These are phyloP conservation scores for Acipenser oxyrinchus DNA, from an alignment of 2,797 vertebrate species.

Conservation along the genomic window DNA sequence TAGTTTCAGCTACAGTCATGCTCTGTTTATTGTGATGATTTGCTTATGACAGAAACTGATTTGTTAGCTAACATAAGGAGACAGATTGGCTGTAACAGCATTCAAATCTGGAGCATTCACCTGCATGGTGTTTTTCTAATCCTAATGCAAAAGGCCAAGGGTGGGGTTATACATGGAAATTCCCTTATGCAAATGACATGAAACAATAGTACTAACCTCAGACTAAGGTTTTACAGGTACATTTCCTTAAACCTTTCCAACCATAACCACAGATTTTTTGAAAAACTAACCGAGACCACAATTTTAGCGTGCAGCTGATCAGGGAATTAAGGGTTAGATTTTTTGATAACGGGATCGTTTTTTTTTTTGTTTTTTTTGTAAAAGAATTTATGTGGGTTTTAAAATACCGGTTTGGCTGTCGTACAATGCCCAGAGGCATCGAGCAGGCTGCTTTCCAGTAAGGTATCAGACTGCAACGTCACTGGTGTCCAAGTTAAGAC, in stretches of 20 bases:
- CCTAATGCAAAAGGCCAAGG: constrained; percentile 63
- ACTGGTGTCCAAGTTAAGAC: no score
- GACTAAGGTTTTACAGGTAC: background rate
- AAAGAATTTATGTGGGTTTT: no score
- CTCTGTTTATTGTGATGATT: constrained; percentile 54
- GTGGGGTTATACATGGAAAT: constrained; percentile 47
- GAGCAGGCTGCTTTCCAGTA: no score
- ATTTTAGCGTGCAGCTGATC: no score
- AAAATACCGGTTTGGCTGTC: no score
- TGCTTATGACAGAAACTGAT: constrained; percentile 60
- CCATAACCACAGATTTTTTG: constrained; percentile 4
- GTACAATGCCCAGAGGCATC: no score
- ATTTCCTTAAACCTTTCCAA: background rate
- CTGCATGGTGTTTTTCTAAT: constrained; percentile 68
- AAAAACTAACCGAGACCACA: background rate
- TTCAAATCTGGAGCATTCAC: constrained; percentile 66
- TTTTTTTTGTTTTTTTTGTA: no score
- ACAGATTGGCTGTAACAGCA: constrained; percentile 38
- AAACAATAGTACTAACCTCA: background rate
- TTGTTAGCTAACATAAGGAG: constrained; percentile 52
- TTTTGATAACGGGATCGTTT: no score
- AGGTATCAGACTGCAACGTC: no score
- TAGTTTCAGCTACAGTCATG: no score
- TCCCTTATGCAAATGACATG: constrained; percentile 59
- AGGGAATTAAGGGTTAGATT: no score